A percentile compares a stretch with the other conserved stretches of the same genome.
Conservation (phyloP, 2,797 vertebrate species). For the Urophycis tenuis region DNA sequence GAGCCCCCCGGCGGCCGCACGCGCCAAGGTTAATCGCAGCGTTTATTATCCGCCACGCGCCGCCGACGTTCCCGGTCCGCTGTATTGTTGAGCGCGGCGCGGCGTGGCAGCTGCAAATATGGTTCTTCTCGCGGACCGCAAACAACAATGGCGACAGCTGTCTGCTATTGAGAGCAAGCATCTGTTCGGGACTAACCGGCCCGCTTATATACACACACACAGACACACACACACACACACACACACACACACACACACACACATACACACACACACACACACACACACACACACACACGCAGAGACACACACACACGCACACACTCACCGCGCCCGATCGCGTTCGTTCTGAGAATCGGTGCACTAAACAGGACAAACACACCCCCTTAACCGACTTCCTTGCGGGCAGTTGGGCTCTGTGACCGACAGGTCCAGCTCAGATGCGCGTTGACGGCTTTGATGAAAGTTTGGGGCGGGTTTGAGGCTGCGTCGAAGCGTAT, state of each 20-base stretch:
- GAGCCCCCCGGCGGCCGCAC: conserved; percentile 58
- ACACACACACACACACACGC: no score
- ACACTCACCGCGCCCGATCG: conserved; percentile 60
- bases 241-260: no score
- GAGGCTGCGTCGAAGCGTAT: neutral
- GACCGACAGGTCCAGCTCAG: conserved; percentile 55
- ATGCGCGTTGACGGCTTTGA: conserved; percentile 27
- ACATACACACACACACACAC: no score
- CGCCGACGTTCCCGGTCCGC: conserved; percentile 65
- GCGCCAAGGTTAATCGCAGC: conserved; percentile 74
- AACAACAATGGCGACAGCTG: conserved; percentile 82
- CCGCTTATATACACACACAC: no score
- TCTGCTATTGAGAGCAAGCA: conserved; percentile 74
- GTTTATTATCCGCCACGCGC: conserved; percentile 78
- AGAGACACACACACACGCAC: no score
- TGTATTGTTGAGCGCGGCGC: conserved; percentile 67
- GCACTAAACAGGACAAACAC: conserved; percentile 59
- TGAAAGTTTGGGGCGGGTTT: conserved; percentile 37
- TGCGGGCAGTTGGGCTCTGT: conserved; percentile 42
- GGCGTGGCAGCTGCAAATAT: conserved; percentile 76
- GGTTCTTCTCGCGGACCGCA: conserved; percentile 62
- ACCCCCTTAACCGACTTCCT: conserved; percentile 33
- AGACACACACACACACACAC: no score
- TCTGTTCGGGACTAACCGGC: conserved; percentile 73
- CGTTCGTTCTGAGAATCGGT: conserved; percentile 65